phyloP scores from a whole-genome alignment of 2,888 invertebrate genomes.

The Cerastis rubricosa region DNA sequence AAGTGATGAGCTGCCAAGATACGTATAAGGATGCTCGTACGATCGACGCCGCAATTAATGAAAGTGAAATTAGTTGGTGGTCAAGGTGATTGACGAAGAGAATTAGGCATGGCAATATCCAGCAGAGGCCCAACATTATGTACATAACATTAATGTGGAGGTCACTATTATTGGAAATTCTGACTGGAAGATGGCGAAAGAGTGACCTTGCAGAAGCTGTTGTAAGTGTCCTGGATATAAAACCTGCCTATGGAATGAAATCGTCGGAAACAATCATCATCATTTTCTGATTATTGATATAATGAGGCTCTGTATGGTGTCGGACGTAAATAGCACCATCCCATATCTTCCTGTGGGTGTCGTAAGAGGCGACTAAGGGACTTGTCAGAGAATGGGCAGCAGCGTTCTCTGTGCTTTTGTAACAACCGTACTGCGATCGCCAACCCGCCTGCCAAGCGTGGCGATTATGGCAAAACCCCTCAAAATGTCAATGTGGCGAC shows the following conservation, averaged over 20 bases:
- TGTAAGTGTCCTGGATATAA: constrained; percentile 42
- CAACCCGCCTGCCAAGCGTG: too few species aligned
- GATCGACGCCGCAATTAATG: constrained; percentile 14
- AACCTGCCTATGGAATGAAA: constrained; percentile 9
- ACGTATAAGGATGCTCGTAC: not conserved
- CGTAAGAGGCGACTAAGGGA: too few species aligned
- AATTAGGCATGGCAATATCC: constrained; percentile 19
- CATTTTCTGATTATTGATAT: constrained; percentile 18
- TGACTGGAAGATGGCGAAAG: constrained; percentile 21
- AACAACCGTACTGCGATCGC: too few species aligned
- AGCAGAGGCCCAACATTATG: constrained; percentile 9
- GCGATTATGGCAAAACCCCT: too few species aligned
- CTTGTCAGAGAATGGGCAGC: too few species aligned
- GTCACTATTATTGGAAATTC: constrained; percentile 33
- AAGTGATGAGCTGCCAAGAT: not conserved
- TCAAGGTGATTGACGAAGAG: constrained; percentile 39
- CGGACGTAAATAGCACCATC: too few species aligned
- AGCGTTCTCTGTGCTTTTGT: too few species aligned
- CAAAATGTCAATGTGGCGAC: too few species aligned
- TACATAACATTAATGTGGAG: constrained; percentile 45
- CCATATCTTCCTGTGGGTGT: too few species aligned
- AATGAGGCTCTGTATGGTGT: too few species aligned
- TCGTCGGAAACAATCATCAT: constrained; percentile 7
- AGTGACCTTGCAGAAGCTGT: constrained; percentile 31
- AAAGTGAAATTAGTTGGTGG: constrained; percentile 27